A percentile compares a stretch with the other conserved stretches of the same genome.
phyloP scores from a whole-genome alignment of 1,140 invertebrate genomes.

The Leptinotarsa defecta region DNA sequence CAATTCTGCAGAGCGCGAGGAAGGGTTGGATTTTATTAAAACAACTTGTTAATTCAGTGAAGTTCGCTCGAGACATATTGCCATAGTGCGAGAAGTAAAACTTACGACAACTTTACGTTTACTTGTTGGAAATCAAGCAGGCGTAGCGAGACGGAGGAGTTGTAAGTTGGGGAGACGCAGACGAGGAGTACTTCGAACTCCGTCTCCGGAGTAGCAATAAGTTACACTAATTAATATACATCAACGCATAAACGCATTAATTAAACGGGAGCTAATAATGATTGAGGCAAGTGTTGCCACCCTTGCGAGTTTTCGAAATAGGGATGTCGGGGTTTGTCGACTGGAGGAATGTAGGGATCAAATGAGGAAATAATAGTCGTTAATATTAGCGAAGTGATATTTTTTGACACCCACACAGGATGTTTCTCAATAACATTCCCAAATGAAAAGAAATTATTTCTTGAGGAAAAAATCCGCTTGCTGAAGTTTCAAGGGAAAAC shows the following conservation, averaged over 20 bases:
- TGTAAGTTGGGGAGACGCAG: conserved; percentile 8
- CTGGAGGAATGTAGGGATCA: background rate
- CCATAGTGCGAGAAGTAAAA: conserved; percentile 27
- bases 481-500: too few relatives aligned
- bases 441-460: too few relatives aligned
- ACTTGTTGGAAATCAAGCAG: conserved; percentile 31
- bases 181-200: background rate
- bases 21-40: conserved; percentile 55
- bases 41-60: conserved; percentile 57
- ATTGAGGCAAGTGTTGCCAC: conserved; percentile 52
- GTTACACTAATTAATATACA: conserved; percentile 56
- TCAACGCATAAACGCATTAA: conserved; percentile 55
- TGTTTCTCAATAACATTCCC: too few relatives aligned
- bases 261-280: conserved; percentile 53
- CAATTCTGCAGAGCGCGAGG: conserved; percentile 43
- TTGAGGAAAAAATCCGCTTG: too few relatives aligned
- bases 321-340: background rate
- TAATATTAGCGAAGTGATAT: too few relatives aligned
- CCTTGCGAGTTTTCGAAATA: background rate
- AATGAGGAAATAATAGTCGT: too few relatives aligned
- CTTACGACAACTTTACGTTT: conserved; percentile 33
- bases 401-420: too few relatives aligned
- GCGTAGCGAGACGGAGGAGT: conserved; percentile 29
- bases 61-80: conserved; percentile 40
- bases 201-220: conserved; percentile 44